phyloP scores from a whole-genome alignment of 2,113 vertebrate genomes.

The Varanus salvator region DNA sequence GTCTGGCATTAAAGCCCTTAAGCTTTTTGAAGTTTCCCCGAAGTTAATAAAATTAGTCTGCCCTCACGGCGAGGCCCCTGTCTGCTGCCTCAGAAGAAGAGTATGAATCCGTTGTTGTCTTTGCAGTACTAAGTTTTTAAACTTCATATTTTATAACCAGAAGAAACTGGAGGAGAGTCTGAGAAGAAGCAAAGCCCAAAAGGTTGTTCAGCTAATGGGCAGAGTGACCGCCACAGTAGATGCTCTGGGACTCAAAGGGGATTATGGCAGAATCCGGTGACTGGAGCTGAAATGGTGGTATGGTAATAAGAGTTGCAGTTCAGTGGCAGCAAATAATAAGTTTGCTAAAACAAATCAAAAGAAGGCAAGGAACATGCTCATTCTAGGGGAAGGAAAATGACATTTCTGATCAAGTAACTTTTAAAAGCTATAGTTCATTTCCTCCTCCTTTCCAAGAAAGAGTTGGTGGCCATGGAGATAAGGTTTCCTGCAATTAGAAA shows the following conservation, averaged over 20 bases:
- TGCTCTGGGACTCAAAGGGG: constrained; percentile 56
- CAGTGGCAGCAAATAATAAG: constrained; percentile 36
- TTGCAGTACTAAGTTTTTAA: constrained; percentile 58
- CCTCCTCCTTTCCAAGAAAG: background rate
- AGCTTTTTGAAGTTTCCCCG: constrained; percentile 82
- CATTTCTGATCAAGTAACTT: background rate
- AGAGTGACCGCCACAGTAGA: constrained; percentile 55
- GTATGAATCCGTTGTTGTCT: constrained; percentile 61
- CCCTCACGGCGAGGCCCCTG: constrained; percentile 69
- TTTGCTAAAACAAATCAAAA: constrained; percentile 38
- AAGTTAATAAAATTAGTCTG: constrained; percentile 83
- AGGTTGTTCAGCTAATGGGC: constrained; percentile 59
- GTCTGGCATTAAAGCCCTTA: constrained; percentile 77
- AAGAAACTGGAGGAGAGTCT: constrained; percentile 29
- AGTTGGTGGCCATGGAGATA: background rate
- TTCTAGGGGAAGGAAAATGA: background rate
- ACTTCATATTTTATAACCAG: constrained; percentile 71
- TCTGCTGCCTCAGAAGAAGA: constrained; percentile 68
- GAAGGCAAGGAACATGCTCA: background rate
- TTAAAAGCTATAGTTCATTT: background rate
- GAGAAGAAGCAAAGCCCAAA: constrained; percentile 51
- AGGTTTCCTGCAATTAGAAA: background rate
- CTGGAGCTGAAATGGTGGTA: constrained; percentile 61
- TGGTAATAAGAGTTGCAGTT: constrained; percentile 59
- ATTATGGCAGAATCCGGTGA: constrained; percentile 51